Evolutionary conservation across 2,888 invertebrate species (phyloP), one percentile per base, ranked within the genome.

Genomic region (Epinotia demarniana): DNA sequence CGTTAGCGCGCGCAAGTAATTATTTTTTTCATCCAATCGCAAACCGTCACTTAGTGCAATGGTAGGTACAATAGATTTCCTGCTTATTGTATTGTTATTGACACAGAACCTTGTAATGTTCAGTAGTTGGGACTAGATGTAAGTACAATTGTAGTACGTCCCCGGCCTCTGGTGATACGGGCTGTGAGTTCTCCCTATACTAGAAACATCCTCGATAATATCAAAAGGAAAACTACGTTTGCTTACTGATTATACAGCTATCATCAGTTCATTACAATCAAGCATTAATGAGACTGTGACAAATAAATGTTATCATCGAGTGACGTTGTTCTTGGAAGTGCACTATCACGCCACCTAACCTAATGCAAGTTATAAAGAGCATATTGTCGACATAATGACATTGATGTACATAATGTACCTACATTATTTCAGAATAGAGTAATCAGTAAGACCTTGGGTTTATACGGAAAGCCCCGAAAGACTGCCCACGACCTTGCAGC

Each of bases 391-490:
- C 33, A 66, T 60, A 73, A 66, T 33, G 71, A 62, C 75, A 67
- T 46, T 46, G 19, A 61, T 72, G 64, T 70, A 57, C 68, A 46
- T 64, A 62, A 11, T n/a, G 11, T 39, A 43, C 23, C 43, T 64
- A 53, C 39, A 72, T 67, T 66, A 63, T 23, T 64, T 70, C 39
- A 49, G 70, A 66, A 70, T 71, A 61, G 67, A 62, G 66, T 76
- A 68, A 71, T 66, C 55, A 62, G 61, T 68, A 85, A 89, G 89
- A 89, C 89, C 90, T 90, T 90, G 84, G 87, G 84, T 87, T 84
- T 86, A 86, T 79, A 87, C 90, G 90, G 90, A 91, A 91, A 90
- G 83, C 85, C 87, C 89, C 88, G 85, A 87, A 89, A 77, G 81
- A 85, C 81, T 82, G 84, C 80, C 86, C 84, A 80, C 84, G 87